Evolutionary conservation across 2,888 invertebrate species (phyloP), one percentile per base, ranked within the genome.

Genomic region (Holacanthella duospinosa): DNA sequence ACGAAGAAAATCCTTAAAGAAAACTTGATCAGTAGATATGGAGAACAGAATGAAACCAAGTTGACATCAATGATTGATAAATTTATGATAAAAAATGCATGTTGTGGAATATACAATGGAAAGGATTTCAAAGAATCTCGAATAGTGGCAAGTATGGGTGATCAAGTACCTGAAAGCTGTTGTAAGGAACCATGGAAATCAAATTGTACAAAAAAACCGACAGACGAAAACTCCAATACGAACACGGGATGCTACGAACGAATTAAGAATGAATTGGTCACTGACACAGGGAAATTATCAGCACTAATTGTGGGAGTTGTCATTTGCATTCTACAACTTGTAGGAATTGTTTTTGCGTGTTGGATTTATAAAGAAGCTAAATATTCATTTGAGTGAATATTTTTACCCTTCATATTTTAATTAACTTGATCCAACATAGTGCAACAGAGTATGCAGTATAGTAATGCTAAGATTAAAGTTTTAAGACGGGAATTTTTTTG

Each of bases 31-130:
- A 3, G 12, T 2, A 44, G 21, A 27, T 59, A 43, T 43, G 25
- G 28, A 12, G 26, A 12, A n/a, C 16, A 2, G 29, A 12, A 58
- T 4, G 43, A 59, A 26, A 26, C 26, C 6, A 44, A 43, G 2
- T 61, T 66, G 16, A 64, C 67, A 3, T 29, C 53, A 26, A 55
- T 59, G 12, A 54, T 66, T 29, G 64, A 68, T 43, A 43, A 36
- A 6, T 55, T 66, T 16, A 68, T 68, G 67, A 56, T 59, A 19
- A 43, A 59, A 1, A 48, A 62, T 43, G 29, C 58, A 27, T 68
- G 67, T 29, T 68, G 67, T 44, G 67, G 66, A 26, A 62, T 68
- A 12, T 61, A 60, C 27, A 53, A 64, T 27, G 61, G 58, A n/a
- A 29, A 29, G 29, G 64, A 64, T 55, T 64, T 64, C 26, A 29